Evolutionary conservation across 2,797 vertebrate species (phyloP), one percentile per base, ranked within the genome.

Genomic region (Cynopterus sphinx): DNA sequence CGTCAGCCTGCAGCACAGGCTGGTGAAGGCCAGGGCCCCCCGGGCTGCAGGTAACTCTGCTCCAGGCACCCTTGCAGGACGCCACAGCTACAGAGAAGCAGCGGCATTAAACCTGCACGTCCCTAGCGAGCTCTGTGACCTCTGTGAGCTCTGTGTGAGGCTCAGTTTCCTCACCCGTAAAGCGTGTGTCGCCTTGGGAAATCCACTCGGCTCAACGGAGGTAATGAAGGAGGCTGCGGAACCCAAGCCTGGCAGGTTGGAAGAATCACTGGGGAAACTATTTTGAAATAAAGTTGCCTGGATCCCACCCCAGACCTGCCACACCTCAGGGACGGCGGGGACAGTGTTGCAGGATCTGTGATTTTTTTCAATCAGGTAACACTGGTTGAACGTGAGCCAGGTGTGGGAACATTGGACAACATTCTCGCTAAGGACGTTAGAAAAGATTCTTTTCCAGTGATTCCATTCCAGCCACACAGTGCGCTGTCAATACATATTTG

Each of bases 201-300:
- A 91, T 26, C n/a, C 59, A 28, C 21, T 49, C 39, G 24, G 21
- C 51, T 74, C 61, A 55, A 6, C 7, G 8, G 51, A 75, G 31
- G 12, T 2, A 15, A 17, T 49, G 33, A 31, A 16, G 33, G 63
- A 28, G 1, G 19, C n/a, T 1, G 1, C 1, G 43, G 46, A 13
- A 8, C 73, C 31, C 78, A 53, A 59, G 49, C 12, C 2, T 55
- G 71, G 13, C 61, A 41, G 24, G 13, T 26, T 17, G 2, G 79
- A 43, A 16, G 49, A 26, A 88, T 51, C 33, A 24, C n/a, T 11
- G 2, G 13, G 57, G 53, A 89, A 91, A 46, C 26, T 21, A 26
- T 36, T 87, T 41, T 59, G 71, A 95, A 81, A 49, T 87, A 13
- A 88, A 46, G 43, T n/a, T 59, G 5, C 19, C 67, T 0, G 7